Base-by-base conservation (phyloP, 1,140 invertebrate genomes). In the Microplitis mediator region DNA sequence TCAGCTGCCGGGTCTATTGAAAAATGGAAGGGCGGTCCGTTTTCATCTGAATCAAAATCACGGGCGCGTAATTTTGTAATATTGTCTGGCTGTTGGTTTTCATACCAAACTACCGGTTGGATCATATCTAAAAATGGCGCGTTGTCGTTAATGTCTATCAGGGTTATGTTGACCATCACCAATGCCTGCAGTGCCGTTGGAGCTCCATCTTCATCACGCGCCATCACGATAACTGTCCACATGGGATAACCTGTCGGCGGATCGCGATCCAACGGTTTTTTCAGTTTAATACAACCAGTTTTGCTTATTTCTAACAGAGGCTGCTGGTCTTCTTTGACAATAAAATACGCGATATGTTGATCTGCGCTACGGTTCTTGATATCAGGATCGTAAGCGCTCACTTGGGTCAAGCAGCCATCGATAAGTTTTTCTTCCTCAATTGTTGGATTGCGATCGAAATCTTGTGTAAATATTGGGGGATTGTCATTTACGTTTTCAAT, bases 71-170 rank as follows among this genome's bases (percentile, higher is more conserved):
- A 82, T 23, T 88, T 85, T 0, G 91, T 91, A 45, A 96, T 93
- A 31, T 88, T 88, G 0, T 91, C 93, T 0, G 92, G 90, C 9
- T 85, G 81, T 74, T 92, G 89, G 81, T 95, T 95, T 86, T 97
- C 95, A 71, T 89, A 87, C 94, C 94, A 97, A 31, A 95, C 91
- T 0, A 95, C 93, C 0, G 93, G 92, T 80, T 92, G 89, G 0
- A 88, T 88, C 91, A 94, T 93, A 71, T 94, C 91, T 63, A 97
- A 87, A 81, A 92, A 94, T 0, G 96, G 95, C 0, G 93, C 93
- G 85, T 97, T 97, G 79, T 97, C 95, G 80, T 97, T 97, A 68
- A 97, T 95, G 78, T 97, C 95, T 3, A 89, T 90, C 2, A 97
- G 82, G 39, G 90, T 90, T 51, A 97, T 92, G 23, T 91, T 91